These are phyloP conservation scores for Pollachius pollachius DNA, from an alignment of 2,113 vertebrate species.

Conservation along the genomic window DNA sequence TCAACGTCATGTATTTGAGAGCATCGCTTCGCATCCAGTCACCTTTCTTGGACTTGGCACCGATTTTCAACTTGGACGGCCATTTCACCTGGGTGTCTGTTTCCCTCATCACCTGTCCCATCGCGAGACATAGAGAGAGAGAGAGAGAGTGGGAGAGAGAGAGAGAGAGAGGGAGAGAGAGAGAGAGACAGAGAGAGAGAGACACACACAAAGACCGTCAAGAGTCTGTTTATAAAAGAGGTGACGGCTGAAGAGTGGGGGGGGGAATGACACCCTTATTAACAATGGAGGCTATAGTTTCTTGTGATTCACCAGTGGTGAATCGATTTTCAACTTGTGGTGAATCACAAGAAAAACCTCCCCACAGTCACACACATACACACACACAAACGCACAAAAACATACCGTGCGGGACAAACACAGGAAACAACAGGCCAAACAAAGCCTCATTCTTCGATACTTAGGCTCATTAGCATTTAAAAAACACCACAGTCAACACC, in stretches of 20 bases:
- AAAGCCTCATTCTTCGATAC: slow-evolving; percentile 31
- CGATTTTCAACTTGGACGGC: slow-evolving; percentile 82
- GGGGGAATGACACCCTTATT: neutral
- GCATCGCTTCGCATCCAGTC: neutral
- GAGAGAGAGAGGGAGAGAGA: neutral
- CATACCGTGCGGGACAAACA: neutral
- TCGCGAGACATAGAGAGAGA: slow-evolving; percentile 32
- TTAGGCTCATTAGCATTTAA: slow-evolving; percentile 59
- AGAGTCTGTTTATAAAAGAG: neutral
- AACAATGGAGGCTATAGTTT: no score
- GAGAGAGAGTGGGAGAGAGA: neutral
- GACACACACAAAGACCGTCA: no score
- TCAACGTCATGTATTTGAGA: no score
- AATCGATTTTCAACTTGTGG: neutral
- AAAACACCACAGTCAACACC: slow-evolving; percentile 40
- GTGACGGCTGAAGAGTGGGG: neutral
- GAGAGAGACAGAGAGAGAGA: no score
- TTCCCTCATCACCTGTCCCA: slow-evolving; percentile 76
- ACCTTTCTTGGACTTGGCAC: slow-evolving; percentile 83
- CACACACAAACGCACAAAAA: slow-evolving; percentile 4
- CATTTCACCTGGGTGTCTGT: slow-evolving; percentile 81
- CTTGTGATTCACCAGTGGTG: no score
- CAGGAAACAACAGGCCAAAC: slow-evolving; percentile 14
- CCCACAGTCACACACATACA: slow-evolving; percentile 1
- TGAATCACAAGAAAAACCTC: no score